phyloP scores from a whole-genome alignment of 2,888 invertebrate genomes.

The Venustoraphidia nigricollis region DNA sequence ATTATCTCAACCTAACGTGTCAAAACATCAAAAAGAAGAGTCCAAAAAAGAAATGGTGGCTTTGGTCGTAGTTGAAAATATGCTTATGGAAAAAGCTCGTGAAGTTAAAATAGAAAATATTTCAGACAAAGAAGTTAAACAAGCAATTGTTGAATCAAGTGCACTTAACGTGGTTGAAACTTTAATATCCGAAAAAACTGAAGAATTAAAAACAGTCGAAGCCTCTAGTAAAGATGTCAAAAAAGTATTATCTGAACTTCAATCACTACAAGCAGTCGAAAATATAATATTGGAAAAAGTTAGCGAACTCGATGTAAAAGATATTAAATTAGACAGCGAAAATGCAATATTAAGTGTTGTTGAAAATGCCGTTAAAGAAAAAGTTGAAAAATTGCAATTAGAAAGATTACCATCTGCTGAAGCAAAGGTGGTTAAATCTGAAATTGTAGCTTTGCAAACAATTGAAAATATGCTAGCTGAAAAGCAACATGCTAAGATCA shows the following conservation, averaged over 20 bases:
- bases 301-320: constrained; percentile 2
- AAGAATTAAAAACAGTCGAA: too few species aligned
- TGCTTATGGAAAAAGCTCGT: too few species aligned
- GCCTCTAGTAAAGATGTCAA: constrained; percentile 11
- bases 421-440: neutral
- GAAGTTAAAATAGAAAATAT: too few species aligned
- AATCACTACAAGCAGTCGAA: constrained; percentile 20
- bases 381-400: neutral
- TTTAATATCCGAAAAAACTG: too few species aligned
- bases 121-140: too few species aligned
- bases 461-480: neutral
- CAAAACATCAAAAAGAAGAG: too few species aligned
- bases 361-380: neutral
- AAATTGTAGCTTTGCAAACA: neutral
- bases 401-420: neutral
- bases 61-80: too few species aligned
- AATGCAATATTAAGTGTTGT: neutral
- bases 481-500: too few species aligned
- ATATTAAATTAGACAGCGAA: neutral
- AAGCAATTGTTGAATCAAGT: too few species aligned
- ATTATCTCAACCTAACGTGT: too few species aligned
- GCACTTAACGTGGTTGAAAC: too few species aligned
- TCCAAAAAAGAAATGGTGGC: too few species aligned
- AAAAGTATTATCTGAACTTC: constrained; percentile 12
- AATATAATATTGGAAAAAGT: constrained; percentile 12